These are phyloP conservation scores for Bombylius discolor DNA, from an alignment of 2,888 invertebrate genomes.

Conservation along the genomic window DNA sequence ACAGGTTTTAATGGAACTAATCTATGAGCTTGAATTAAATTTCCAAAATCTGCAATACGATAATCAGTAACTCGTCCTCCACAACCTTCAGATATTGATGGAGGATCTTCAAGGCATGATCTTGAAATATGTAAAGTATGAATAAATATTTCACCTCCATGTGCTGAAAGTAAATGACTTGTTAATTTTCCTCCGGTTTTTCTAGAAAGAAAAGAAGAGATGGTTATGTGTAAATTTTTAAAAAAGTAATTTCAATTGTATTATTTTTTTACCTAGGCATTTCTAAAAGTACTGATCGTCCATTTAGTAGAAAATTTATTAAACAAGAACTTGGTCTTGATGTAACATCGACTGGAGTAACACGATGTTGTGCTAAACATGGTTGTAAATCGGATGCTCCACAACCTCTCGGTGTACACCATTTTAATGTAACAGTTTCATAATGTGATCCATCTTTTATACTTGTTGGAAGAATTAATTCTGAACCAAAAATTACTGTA, in stretches of 20 bases:
- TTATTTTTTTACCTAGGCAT: conserved; percentile 58
- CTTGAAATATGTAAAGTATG: conserved; percentile 77
- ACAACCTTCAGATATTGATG: conserved; percentile 86
- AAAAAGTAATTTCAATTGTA: neutral
- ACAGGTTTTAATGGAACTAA: conserved; percentile 56
- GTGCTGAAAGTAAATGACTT: conserved; percentile 84
- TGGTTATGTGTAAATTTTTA: neutral
- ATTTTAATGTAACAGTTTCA: conserved; percentile 76
- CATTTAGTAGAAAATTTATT: conserved; percentile 92
- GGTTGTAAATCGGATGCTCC: conserved; percentile 68
- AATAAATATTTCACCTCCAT: conserved; percentile 92
- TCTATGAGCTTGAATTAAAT: conserved; percentile 72
- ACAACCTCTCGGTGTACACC: conserved; percentile 92
- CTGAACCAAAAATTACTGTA: conserved; percentile 60
- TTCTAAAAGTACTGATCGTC: conserved; percentile 83
- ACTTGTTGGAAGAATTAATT: conserved; percentile 41
- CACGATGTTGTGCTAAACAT: conserved; percentile 73
- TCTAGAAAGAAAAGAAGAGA: conserved; percentile 21
- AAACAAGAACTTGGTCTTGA: conserved; percentile 93
- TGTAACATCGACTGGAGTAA: conserved; percentile 93
- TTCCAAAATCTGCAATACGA: conserved; percentile 70
- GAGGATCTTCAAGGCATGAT: conserved; percentile 85
- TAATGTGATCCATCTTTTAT: conserved; percentile 63
- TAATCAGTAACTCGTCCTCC: conserved; percentile 93
- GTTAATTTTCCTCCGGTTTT: conserved; percentile 77